Evolutionary conservation across 2,888 invertebrate species (phyloP), one percentile per base, ranked within the genome.

Genomic region (Drosophila parthenogenetica): DNA sequence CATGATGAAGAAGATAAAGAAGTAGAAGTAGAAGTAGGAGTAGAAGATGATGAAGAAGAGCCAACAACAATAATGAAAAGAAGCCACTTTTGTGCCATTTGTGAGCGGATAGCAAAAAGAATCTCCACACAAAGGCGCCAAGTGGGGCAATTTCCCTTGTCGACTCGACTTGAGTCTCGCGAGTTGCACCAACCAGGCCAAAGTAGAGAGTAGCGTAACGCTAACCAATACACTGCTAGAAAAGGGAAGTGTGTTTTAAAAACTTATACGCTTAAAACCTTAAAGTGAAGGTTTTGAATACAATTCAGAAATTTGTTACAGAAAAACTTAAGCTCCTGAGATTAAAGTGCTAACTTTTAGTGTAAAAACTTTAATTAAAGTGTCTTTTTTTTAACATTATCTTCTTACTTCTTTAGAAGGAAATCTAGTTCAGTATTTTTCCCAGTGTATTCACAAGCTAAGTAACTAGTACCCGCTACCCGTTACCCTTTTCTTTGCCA

Each of bases 81-180:
- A 53, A 72, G 87, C 82, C 82, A 83, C 82, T 83, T 87, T 81
- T 81, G 70, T 70, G 77, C 85, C 87, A 87, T 87, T 83, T 85
- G 82, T 64, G 64, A 79, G 66, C 63, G 79, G 79, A 79, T 81
- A 73, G 82, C 81, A 87, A 81, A 29, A 77, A 74, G 71, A 68
- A 77, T 76, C 79, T 77, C 66, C 68, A 73, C 73, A 81, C 85
- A 81, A 81, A 78, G 68, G 85, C 81, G 85, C 70, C 82, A 85
- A 85, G 85, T 85, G 73, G 77, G 85, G 85, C 83, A 89, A 89
- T 85, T 85, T 84, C 67, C 81, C 74, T 73, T 67, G 81, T 68
- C 49, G 46, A 58, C 69, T 67, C 60, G 57, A 57, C 45, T 71
- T 32, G 55, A 59, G 42, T 19, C 63, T 54, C 48, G 54, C 53